Evolutionary conservation across 2,888 invertebrate genomes (phyloP).

Genomic region (Xylota sylvarum): DNA sequence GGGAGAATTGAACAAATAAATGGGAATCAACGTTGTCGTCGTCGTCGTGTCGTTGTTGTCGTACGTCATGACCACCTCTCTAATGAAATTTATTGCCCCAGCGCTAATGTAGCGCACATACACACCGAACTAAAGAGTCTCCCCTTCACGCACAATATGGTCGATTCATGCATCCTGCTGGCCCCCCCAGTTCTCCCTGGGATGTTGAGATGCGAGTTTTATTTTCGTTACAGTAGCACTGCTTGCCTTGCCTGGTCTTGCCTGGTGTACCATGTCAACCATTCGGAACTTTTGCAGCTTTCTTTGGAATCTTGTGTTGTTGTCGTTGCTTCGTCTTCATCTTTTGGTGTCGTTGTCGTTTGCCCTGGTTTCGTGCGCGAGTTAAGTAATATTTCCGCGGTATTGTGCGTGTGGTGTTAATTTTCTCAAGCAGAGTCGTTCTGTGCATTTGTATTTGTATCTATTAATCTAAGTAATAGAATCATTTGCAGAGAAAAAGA

Average conservation of each 20-base stretch:
- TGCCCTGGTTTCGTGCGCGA: slow-evolving; percentile 68
- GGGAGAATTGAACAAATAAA: slow-evolving; percentile 54
- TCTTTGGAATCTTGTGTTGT: slow-evolving; percentile 50
- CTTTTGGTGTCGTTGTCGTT: slow-evolving; percentile 64
- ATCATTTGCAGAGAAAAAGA: slow-evolving; percentile 32
- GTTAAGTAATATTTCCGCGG: slow-evolving; percentile 76
- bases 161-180: slow-evolving; percentile 29
- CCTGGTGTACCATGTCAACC: slow-evolving; percentile 34
- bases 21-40: slow-evolving; percentile 27
- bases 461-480: slow-evolving; percentile 66
- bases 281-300: slow-evolving; percentile 50
- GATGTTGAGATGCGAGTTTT: slow-evolving; percentile 24
- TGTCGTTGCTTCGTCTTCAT: slow-evolving; percentile 9
- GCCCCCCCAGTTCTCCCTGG: not conserved
- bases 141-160: slow-evolving; percentile 43
- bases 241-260: not conserved
- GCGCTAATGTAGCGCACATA: slow-evolving; percentile 40
- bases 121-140: not conserved
- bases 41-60: slow-evolving; percentile 14
- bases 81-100: slow-evolving; percentile 74
- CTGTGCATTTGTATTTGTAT: slow-evolving; percentile 7
- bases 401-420: slow-evolving; percentile 71
- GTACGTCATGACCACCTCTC: slow-evolving; percentile 74
- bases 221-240: slow-evolving; percentile 51
- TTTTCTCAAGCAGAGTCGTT: slow-evolving; percentile 38